Percentiles rank a stretch among this genome's conserved stretches.
Conservation (phyloP, 2,888 invertebrate genomes). For the Epirrhoe tristata region DNA sequence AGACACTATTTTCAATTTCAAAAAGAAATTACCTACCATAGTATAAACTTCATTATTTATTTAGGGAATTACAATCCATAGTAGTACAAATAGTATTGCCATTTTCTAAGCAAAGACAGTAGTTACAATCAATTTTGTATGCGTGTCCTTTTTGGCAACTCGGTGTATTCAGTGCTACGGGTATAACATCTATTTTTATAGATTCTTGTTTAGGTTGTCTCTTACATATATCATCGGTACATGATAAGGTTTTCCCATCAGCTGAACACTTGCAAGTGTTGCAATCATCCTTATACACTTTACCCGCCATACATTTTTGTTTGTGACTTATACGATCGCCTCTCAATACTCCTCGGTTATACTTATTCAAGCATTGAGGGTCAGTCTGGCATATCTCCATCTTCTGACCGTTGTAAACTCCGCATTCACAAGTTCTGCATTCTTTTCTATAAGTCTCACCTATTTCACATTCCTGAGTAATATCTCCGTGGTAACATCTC, state of each 20-base stretch:
- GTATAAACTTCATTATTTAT: background rate
- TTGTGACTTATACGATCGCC: background rate
- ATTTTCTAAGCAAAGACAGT: constrained; percentile 68
- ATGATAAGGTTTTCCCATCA: constrained; percentile 62
- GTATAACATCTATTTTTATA: constrained; percentile 60
- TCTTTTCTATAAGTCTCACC: constrained; percentile 58
- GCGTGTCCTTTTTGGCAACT: constrained; percentile 61
- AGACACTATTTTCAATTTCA: too few species aligned
- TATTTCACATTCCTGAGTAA: constrained; percentile 51
- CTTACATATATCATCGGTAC: constrained; percentile 50
- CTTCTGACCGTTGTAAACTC: constrained; percentile 43
- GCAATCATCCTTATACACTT: constrained; percentile 61
- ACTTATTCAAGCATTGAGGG: constrained; percentile 21
- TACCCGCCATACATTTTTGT: constrained; percentile 64
- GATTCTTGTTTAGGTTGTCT: constrained; percentile 34
- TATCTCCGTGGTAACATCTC: constrained; percentile 46
- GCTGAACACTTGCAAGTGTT: constrained; percentile 66
- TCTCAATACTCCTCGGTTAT: background rate
- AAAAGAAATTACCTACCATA: too few species aligned
- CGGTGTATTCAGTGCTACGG: constrained; percentile 54
- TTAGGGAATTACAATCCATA: constrained; percentile 49
- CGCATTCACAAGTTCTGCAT: constrained; percentile 66
- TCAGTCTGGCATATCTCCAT: constrained; percentile 57
- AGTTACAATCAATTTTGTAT: constrained; percentile 69
- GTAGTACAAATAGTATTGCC: constrained; percentile 73